Conservation (phyloP, 2,113 vertebrate species). For the Hemiprocne comata region DNA sequence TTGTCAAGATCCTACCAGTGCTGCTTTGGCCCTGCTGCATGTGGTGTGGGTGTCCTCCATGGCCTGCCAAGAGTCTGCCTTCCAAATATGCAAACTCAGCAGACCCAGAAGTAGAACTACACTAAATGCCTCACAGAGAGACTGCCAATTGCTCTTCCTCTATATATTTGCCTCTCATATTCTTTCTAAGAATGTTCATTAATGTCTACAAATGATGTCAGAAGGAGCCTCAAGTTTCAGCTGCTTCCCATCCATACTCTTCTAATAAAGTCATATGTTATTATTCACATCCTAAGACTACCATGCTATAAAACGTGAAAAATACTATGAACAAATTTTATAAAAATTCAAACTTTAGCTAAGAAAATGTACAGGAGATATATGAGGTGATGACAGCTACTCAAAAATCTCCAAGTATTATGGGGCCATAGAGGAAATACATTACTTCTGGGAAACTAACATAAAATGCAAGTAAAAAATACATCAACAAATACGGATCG, state of each 20-base stretch:
- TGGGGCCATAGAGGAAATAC: neutral
- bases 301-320: neutral
- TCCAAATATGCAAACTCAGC: neutral
- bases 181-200: neutral
- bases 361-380: neutral
- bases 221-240: neutral
- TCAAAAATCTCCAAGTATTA: neutral
- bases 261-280: neutral
- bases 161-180: rapidly evolving
- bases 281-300: neutral
- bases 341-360: neutral
- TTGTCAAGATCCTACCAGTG: neutral
- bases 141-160: neutral
- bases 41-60: neutral
- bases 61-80: neutral
- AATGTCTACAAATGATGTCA: neutral
- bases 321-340: neutral
- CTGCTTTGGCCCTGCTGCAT: rapidly evolving
- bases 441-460: neutral
- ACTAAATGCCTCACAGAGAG: neutral
- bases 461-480: neutral
- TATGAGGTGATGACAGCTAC: neutral
- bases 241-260: neutral
- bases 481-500: neutral
- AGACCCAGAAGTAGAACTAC: neutral